These are phyloP conservation scores for Dryadula phaetusa DNA, from an alignment of 2,888 invertebrate genomes.

Conservation along the genomic window DNA sequence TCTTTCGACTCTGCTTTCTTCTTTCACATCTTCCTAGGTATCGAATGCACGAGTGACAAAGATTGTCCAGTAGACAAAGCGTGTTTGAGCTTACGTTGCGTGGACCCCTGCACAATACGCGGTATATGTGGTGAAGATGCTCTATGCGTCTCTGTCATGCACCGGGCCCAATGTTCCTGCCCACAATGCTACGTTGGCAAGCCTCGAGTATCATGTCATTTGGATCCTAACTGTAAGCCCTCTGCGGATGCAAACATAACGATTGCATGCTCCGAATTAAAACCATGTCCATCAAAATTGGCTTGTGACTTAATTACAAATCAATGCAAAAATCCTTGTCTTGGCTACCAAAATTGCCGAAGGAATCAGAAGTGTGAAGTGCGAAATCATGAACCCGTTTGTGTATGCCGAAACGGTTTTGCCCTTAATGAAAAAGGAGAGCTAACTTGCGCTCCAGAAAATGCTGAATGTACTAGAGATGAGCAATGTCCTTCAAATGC, in stretches of 20 bases:
- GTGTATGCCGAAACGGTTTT: conserved; percentile 95
- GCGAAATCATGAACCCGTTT: conserved; percentile 92
- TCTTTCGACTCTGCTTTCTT: conserved; percentile 87
- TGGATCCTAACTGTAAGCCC: conserved; percentile 90
- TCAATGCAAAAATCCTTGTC: conserved; percentile 92
- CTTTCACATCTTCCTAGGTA: conserved; percentile 87
- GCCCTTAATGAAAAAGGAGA: conserved; percentile 94
- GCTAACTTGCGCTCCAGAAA: conserved; percentile 93
- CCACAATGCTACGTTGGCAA: conserved; percentile 94
- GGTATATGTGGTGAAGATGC: conserved; percentile 96
- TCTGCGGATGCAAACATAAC: conserved; percentile 85
- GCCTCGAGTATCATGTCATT: conserved; percentile 90
- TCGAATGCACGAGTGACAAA: conserved; percentile 95
- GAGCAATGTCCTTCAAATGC: conserved; percentile 94
- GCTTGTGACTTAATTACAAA: conserved; percentile 89
- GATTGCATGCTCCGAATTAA: conserved; percentile 86
- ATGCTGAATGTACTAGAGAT: conserved; percentile 90
- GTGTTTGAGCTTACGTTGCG: conserved; percentile 95
- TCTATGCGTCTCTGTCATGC: conserved; percentile 92
- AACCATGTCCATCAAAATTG: conserved; percentile 89
- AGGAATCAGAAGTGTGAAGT: conserved; percentile 95
- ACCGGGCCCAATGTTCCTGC: conserved; percentile 94
- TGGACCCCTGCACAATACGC: conserved; percentile 94
- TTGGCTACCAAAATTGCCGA: conserved; percentile 88
- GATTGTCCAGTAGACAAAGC: conserved; percentile 96